phyloP scores from a whole-genome alignment of 2,888 invertebrate species.

The Reticulitermes lucifugus region DNA sequence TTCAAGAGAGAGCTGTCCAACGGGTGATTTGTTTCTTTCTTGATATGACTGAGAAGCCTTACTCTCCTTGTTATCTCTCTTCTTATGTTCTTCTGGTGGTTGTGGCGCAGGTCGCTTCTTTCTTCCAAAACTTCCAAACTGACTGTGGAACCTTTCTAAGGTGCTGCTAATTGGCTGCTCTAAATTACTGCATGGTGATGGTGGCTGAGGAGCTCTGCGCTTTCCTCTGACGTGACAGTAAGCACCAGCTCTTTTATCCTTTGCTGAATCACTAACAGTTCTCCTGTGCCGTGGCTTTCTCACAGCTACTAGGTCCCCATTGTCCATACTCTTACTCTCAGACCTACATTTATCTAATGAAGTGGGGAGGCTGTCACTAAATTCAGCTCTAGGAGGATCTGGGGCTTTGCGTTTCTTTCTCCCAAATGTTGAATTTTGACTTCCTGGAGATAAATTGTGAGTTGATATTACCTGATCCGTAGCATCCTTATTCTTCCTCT shows the following conservation, averaged over 20 bases:
- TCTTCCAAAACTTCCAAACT: slow-evolving; percentile 57
- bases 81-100: slow-evolving; percentile 59
- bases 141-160: slow-evolving; percentile 47
- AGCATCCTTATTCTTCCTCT: slow-evolving; percentile 32
- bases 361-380: slow-evolving; percentile 56
- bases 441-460: slow-evolving; percentile 56
- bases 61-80: slow-evolving; percentile 9
- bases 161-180: slow-evolving; percentile 27
- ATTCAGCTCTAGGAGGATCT: slow-evolving; percentile 55
- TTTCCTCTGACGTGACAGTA: slow-evolving; percentile 80
- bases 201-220: slow-evolving; percentile 79
- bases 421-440: slow-evolving; percentile 50
- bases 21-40: slow-evolving; percentile 40
- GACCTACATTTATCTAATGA: slow-evolving; percentile 50
- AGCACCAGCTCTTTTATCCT: slow-evolving; percentile 69
- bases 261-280: slow-evolving; percentile 73
- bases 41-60: slow-evolving; percentile 1
- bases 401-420: slow-evolving; percentile 56
- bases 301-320: slow-evolving; percentile 37
- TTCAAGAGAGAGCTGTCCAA: slow-evolving; percentile 53
- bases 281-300: slow-evolving; percentile 63
- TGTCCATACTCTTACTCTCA: slow-evolving; percentile 44
- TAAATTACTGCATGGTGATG: slow-evolving; percentile 58
- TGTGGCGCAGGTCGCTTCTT: slow-evolving; percentile 65
- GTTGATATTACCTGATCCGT: slow-evolving; percentile 53